A percentile compares a stretch with the other conserved stretches of the same genome.
phyloP scores from a whole-genome alignment of 2,888 invertebrate species.

The Piscicola geometra region DNA sequence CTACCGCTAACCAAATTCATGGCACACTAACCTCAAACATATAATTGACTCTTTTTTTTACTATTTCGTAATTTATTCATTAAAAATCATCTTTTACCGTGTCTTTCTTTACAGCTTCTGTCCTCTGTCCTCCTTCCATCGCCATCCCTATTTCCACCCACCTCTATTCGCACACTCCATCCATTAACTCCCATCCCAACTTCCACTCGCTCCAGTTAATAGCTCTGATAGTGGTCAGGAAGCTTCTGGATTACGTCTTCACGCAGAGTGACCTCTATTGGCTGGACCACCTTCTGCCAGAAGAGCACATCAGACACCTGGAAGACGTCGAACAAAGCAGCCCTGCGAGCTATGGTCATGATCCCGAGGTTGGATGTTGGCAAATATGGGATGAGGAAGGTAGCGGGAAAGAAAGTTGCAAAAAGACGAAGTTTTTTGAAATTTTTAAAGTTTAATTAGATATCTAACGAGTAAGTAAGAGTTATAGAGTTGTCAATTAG shows the following conservation, averaged over 20 bases:
- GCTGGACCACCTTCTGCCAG: slow-evolving; percentile 56
- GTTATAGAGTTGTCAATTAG: too few species aligned
- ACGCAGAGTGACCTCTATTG: slow-evolving; percentile 54
- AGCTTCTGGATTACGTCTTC: slow-evolving; percentile 53
- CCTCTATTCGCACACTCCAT: too few species aligned
- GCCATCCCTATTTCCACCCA: too few species aligned
- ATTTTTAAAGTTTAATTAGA: not conserved
- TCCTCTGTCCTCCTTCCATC: too few species aligned
- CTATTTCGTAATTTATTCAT: too few species aligned
- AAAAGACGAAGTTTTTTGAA: not conserved
- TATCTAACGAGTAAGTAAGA: too few species aligned
- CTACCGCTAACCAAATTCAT: too few species aligned
- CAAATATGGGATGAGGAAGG: not conserved
- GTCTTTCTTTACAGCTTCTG: too few species aligned
- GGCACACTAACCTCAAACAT: too few species aligned
- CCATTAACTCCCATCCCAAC: too few species aligned
- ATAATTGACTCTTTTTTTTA: too few species aligned
- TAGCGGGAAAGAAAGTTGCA: not conserved
- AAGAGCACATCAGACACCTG: slow-evolving; percentile 49
- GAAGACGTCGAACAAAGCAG: slow-evolving; percentile 48
- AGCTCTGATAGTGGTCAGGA: slow-evolving; percentile 53
- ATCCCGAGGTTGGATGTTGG: not conserved
- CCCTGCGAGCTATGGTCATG: not conserved
- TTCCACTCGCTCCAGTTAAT: slow-evolving; percentile 40
- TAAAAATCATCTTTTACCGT: too few species aligned